phyloP scores from a whole-genome alignment of 1,140 invertebrate genomes.

The Oryctes rhinoceros region DNA sequence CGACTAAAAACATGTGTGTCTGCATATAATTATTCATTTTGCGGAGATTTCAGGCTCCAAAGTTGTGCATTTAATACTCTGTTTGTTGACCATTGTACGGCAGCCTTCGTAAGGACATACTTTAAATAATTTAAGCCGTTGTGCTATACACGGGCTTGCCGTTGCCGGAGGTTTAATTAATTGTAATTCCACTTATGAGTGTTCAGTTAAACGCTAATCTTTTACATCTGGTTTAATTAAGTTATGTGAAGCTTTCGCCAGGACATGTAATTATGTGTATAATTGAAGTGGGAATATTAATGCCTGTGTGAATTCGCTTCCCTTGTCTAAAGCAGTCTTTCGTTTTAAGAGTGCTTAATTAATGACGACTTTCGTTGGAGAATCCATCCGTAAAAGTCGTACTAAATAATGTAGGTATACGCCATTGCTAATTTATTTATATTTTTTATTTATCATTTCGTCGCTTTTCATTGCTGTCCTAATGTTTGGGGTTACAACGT shows the following conservation, averaged over 20 bases:
- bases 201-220: not conserved
- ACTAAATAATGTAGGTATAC: too few relatives aligned
- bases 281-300: not conserved
- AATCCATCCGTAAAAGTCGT: not conserved
- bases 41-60: not conserved
- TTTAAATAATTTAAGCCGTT: constrained; percentile 11
- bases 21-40: constrained; percentile 15
- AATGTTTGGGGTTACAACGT: too few relatives aligned
- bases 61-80: constrained; percentile 10
- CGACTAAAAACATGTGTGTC: not conserved
- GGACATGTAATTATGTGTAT: constrained; percentile 11
- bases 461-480: too few relatives aligned
- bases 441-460: too few relatives aligned
- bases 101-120: not conserved
- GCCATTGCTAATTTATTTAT: too few relatives aligned
- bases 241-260: not conserved
- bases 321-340: not conserved
- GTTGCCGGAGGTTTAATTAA: not conserved
- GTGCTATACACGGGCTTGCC: not conserved
- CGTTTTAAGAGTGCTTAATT: not conserved
- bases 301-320: not conserved
- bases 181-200: constrained; percentile 22
- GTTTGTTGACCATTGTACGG: constrained; percentile 9
- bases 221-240: constrained; percentile 22
- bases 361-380: not conserved